Percentiles rank a stretch among this genome's conserved stretches.
phyloP scores from a whole-genome alignment of 2,113 vertebrate species.

The Riparia riparia region DNA sequence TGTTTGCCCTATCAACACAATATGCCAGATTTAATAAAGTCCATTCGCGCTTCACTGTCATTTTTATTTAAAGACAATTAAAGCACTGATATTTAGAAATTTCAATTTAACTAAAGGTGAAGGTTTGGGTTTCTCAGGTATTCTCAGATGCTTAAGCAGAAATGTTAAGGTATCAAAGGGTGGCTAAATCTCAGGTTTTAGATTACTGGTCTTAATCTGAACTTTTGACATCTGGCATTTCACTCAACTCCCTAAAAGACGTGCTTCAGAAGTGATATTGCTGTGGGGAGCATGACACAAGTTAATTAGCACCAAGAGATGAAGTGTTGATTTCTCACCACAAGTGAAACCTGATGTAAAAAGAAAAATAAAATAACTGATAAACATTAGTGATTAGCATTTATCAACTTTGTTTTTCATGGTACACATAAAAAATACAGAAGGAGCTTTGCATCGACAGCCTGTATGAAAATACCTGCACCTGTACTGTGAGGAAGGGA shows the following conservation, averaged over 20 bases:
- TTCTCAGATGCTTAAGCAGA: background rate
- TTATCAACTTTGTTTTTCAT: background rate
- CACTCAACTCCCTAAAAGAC: background rate
- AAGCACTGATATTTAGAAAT: constrained; percentile 30
- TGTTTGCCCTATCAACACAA: background rate
- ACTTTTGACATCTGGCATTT: constrained; percentile 32
- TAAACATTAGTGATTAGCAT: background rate
- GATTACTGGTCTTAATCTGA: background rate
- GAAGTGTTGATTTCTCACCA: constrained; percentile 22
- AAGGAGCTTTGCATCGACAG: background rate
- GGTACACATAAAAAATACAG: background rate
- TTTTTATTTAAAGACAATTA: constrained; percentile 8
- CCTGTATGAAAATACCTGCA: background rate
- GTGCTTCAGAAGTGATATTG: background rate
- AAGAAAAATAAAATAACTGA: background rate
- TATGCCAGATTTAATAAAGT: background rate
- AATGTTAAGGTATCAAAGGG: background rate
- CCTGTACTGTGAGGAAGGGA: background rate
- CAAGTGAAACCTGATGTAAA: background rate
- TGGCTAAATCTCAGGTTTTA: constrained; percentile 1
- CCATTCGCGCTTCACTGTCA: background rate
- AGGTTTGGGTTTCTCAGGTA: background rate
- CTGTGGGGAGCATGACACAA: background rate
- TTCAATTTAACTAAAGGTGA: constrained; percentile 7
- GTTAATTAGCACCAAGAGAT: constrained; percentile 31